These are phyloP conservation scores for Entosphenus tridentatus DNA, from an alignment of 2,113 vertebrate genomes.

Conservation along the genomic window DNA sequence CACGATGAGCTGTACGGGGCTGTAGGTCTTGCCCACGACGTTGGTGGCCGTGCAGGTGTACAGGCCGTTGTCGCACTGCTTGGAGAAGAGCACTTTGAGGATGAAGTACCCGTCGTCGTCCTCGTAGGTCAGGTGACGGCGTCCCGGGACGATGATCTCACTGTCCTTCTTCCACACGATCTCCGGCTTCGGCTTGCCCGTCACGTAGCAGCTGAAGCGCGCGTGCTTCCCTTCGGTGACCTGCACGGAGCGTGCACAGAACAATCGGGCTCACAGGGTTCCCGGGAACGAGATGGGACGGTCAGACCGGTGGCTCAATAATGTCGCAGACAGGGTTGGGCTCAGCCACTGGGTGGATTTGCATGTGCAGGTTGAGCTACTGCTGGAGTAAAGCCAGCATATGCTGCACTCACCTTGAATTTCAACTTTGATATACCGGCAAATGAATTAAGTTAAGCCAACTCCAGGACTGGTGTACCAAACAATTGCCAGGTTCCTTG, in stretches of 20 bases:
- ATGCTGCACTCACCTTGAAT: too few species aligned
- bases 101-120: slow-evolving; percentile 89
- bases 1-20: slow-evolving; percentile 69
- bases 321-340: too few species aligned
- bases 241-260: rapidly evolving
- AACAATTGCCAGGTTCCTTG: too few species aligned
- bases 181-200: slow-evolving; percentile 72
- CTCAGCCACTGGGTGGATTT: too few species aligned
- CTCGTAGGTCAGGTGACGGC: slow-evolving; percentile 67
- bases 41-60: slow-evolving; percentile 95
- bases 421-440: too few species aligned
- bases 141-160: slow-evolving; percentile 42
- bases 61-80: slow-evolving; percentile 61
- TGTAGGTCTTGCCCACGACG: slow-evolving; percentile 84
- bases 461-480: too few species aligned
- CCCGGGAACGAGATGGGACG: too few species aligned
- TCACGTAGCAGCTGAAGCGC: slow-evolving; percentile 89
- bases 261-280: too few species aligned
- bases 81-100: slow-evolving; percentile 87
- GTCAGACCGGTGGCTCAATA: too few species aligned
- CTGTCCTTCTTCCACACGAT: slow-evolving; percentile 86
- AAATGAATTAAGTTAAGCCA: too few species aligned
- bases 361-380: too few species aligned
- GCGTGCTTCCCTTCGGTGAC: slow-evolving; percentile 90
- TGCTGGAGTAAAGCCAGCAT: too few species aligned